A percentile compares a stretch with the other conserved stretches of the same genome.
Conservation (phyloP, 2,888 invertebrate genomes). For the Arrhopalites spinosus region DNA sequence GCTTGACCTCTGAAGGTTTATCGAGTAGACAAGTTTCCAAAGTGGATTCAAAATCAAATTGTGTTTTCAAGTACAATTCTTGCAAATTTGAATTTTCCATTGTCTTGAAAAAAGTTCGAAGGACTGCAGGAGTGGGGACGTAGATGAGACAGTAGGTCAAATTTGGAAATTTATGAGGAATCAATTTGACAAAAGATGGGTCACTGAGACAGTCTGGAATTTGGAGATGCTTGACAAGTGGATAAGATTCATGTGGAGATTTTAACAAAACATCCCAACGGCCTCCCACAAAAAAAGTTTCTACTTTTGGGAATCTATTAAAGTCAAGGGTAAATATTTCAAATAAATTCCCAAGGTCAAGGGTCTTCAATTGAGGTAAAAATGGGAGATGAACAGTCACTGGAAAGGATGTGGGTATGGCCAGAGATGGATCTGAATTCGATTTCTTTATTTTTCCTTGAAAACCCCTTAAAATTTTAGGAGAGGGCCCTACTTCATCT, state of each 20-base stretch:
- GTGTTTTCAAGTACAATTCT: slow-evolving; percentile 49
- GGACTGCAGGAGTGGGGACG: slow-evolving; percentile 46
- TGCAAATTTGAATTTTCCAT: slow-evolving; percentile 44
- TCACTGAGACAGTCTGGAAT: slow-evolving; percentile 52
- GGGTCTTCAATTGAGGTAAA: slow-evolving; percentile 21
- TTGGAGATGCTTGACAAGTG: slow-evolving; percentile 38
- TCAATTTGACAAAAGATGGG: slow-evolving; percentile 40
- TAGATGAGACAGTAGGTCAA: slow-evolving; percentile 45
- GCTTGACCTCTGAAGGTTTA: slow-evolving; percentile 20
- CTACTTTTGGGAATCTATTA: slow-evolving; percentile 38
- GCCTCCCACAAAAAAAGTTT: slow-evolving; percentile 48
- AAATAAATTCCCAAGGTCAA: slow-evolving; percentile 49
- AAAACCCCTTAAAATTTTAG: too few species aligned
- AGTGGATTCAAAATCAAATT: slow-evolving; percentile 51
- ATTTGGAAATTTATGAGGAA: slow-evolving; percentile 44
- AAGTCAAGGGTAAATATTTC: slow-evolving; percentile 47
- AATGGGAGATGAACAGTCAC: slow-evolving; percentile 5
- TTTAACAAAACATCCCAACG: slow-evolving; percentile 46
- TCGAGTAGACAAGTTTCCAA: slow-evolving; percentile 48
- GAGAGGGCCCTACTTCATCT: neutral
- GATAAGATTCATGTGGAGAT: slow-evolving; percentile 32
- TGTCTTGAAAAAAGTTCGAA: slow-evolving; percentile 46
- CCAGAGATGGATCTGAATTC: too few species aligned
- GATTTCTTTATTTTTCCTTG: too few species aligned
- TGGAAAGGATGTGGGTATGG: neutral